phyloP scores from a whole-genome alignment of 35 echinoderm and acorn worm genomes.

The Strongylocentrotus purpuratus region DNA sequence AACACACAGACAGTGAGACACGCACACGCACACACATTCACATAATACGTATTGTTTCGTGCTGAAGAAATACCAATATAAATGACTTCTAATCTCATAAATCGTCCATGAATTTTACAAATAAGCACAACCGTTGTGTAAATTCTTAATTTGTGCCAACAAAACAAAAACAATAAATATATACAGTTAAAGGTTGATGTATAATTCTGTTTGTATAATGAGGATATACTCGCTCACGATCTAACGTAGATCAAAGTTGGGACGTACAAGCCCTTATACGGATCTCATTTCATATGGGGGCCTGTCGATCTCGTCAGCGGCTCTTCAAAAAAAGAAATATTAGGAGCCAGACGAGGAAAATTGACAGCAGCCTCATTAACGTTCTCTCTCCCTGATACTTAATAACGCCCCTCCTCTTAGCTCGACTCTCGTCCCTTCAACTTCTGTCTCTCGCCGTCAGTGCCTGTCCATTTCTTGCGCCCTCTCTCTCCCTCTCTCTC shows the following conservation, averaged over 20 bases:
- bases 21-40: too few relatives aligned
- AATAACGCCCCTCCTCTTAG: slow-evolving; percentile 15
- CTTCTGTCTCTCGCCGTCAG: neutral
- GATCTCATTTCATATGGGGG: neutral
- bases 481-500: neutral
- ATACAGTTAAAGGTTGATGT: neutral
- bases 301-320: slow-evolving; percentile 6
- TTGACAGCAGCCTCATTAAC: neutral
- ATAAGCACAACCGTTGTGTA: too few relatives aligned
- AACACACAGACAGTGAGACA: too few relatives aligned
- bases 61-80: too few relatives aligned
- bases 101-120: too few relatives aligned
- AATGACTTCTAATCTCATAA: too few relatives aligned
- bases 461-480: neutral
- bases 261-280: neutral
- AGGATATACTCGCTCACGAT: neutral
- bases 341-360: neutral
- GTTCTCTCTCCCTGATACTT: slow-evolving; percentile 8
- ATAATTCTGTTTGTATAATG: neutral
- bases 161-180: too few relatives aligned
- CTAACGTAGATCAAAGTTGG: neutral
- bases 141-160: too few relatives aligned
- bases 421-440: neutral
- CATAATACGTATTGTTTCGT: too few relatives aligned
- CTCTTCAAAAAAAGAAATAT: slow-evolving; percentile 6